Percentiles rank a stretch among this genome's conserved stretches.
These are phyloP conservation scores for Rhagophthalmus giganteus DNA, from an alignment of 2,888 invertebrate species.

Conservation along the genomic window DNA sequence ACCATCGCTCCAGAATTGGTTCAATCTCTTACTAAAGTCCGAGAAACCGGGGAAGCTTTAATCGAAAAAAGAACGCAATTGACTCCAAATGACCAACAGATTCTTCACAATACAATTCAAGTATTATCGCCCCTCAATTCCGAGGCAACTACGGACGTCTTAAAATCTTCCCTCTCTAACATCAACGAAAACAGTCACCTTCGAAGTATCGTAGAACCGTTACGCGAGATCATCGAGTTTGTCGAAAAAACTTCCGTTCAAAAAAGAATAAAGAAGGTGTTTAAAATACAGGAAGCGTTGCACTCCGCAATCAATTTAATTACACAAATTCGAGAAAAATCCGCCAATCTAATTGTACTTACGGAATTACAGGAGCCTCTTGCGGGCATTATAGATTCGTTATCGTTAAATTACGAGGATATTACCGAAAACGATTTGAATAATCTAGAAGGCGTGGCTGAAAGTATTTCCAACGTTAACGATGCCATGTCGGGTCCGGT, in stretches of 20 bases:
- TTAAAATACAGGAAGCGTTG: neutral
- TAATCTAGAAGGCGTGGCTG: conserved; percentile 39
- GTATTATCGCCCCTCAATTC: neutral
- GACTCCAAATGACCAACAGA: neutral
- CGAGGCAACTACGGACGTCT: neutral
- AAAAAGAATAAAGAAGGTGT: neutral
- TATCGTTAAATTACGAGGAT: conserved; percentile 27
- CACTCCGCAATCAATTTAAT: neutral
- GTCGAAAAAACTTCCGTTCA: neutral
- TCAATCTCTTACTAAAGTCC: neutral
- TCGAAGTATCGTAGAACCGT: neutral
- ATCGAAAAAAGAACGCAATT: neutral
- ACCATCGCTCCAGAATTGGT: neutral
- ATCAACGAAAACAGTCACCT: neutral
- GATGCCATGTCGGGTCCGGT: conserved; percentile 20
- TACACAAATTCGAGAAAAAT: neutral
- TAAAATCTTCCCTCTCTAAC: neutral
- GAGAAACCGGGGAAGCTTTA: no score
- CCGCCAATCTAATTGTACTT: conserved; percentile 32
- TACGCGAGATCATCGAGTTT: neutral
- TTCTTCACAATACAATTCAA: neutral
- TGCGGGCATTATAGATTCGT: conserved; percentile 37
- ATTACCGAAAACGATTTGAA: conserved; percentile 30
- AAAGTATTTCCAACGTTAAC: conserved; percentile 40
- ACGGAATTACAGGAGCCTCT: conserved; percentile 46